These are phyloP conservation scores for Harlomillsia oculata DNA, from an alignment of 1,140 invertebrate genomes.

Conservation along the genomic window DNA sequence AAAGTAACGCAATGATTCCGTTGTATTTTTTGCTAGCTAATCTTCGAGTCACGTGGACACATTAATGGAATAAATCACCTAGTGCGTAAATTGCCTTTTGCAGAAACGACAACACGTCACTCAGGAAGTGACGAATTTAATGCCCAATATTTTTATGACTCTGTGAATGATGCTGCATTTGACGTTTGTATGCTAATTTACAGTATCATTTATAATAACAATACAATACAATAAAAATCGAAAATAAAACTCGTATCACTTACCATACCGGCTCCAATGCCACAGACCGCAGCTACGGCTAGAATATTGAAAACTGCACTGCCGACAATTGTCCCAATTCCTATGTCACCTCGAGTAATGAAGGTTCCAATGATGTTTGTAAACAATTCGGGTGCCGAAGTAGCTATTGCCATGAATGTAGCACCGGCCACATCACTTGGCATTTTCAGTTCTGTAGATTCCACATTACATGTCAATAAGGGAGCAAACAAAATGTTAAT, in stretches of 20 bases:
- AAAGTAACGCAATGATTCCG: not conserved
- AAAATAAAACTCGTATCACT: constrained; percentile 29
- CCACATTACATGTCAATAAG: constrained; percentile 2
- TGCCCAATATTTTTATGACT: no score
- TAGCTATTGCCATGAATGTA: constrained; percentile 84
- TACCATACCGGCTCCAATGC: constrained; percentile 62
- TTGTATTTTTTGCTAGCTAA: not conserved
- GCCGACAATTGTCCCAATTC: constrained; percentile 63
- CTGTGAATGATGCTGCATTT: no score
- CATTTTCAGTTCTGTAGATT: constrained; percentile 41
- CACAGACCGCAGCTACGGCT: constrained; percentile 72
- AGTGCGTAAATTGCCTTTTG: no score
- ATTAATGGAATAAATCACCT: no score
- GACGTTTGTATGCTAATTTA: no score
- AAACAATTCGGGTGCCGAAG: constrained; percentile 80
- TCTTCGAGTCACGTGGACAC: no score
- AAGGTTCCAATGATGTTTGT: constrained; percentile 77
- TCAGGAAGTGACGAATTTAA: no score
- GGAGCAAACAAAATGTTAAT: not conserved
- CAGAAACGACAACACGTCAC: no score
- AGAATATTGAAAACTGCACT: constrained; percentile 77
- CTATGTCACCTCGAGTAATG: constrained; percentile 64
- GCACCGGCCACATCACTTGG: constrained; percentile 73
- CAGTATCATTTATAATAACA: no score
- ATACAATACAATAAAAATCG: no score